Conservation (phyloP, 2,797 vertebrate genomes). For the Aldrovandia affinis region DNA sequence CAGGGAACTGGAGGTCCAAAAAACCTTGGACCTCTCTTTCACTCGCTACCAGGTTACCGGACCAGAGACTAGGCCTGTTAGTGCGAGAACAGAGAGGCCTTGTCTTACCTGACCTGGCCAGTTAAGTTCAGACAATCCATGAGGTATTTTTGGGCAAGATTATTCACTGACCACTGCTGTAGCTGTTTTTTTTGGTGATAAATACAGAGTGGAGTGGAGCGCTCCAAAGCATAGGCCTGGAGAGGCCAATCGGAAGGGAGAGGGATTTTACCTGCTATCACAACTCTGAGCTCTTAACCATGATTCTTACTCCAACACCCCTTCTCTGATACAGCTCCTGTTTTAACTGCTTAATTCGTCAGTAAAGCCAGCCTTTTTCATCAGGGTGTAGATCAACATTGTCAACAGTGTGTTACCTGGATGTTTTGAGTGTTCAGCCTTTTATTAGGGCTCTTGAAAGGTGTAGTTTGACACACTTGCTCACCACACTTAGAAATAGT, state of each 20-base stretch:
- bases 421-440: too few species aligned
- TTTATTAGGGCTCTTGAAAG: too few species aligned
- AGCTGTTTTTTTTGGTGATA: constrained; percentile 1
- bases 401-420: too few species aligned
- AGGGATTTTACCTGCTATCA: neutral
- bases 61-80: constrained; percentile 1
- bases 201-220: neutral
- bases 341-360: neutral
- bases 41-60: neutral
- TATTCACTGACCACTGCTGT: constrained; percentile 9
- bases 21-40: neutral
- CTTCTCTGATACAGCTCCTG: neutral
- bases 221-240: neutral
- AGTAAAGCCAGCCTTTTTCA: neutral
- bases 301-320: neutral
- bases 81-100: constrained; percentile 22
- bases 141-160: constrained; percentile 13
- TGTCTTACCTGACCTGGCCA: constrained; percentile 23
- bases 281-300: neutral
- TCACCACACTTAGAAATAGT: neutral
- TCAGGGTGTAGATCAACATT: neutral
- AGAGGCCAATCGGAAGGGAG: neutral
- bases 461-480: neutral
- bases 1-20: neutral
- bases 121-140: constrained; percentile 24